Evolutionary conservation across 37 sponge, comb jelly and placozoan genomes (phyloP).

Genomic region (Theonella swinhoei): DNA sequence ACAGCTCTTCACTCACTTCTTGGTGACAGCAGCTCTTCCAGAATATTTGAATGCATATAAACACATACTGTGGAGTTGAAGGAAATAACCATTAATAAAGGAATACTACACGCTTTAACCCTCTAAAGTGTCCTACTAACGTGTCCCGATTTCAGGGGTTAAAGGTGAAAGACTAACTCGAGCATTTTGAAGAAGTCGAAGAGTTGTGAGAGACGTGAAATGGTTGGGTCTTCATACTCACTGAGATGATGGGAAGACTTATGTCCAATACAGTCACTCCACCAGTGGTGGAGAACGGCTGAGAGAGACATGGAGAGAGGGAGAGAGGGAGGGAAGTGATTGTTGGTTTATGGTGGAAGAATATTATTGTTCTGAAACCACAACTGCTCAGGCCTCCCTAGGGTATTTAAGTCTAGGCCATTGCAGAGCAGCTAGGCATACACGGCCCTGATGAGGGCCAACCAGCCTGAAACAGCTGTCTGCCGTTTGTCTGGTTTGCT

Average conservation of each 20-base stretch:
- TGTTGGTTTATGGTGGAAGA: neutral
- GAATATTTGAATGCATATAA: slow-evolving; percentile 54
- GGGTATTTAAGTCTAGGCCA: too few species aligned
- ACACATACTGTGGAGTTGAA: slow-evolving; percentile 32
- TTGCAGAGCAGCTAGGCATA: too few species aligned
- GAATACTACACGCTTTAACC: too few species aligned
- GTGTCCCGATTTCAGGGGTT: too few species aligned
- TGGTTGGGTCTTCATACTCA: slow-evolving; percentile 13
- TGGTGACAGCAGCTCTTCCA: slow-evolving; percentile 33
- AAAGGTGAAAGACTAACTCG: too few species aligned
- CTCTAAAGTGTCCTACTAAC: too few species aligned
- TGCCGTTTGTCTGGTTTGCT: too few species aligned
- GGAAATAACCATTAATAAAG: neutral
- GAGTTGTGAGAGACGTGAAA: slow-evolving; percentile 48
- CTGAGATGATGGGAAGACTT: neutral
- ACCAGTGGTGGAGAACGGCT: slow-evolving; percentile 68
- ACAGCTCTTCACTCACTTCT: neutral
- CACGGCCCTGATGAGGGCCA: too few species aligned
- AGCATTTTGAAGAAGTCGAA: slow-evolving; percentile 70
- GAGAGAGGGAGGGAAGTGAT: neutral
- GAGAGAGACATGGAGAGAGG: too few species aligned
- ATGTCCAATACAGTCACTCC: slow-evolving; percentile 49
- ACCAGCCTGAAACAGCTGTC: too few species aligned
- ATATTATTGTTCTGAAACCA: neutral
- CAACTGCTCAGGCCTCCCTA: too few species aligned